Evolutionary conservation across 2,797 vertebrate species (phyloP).

Genomic region (Takifugu rubripes): DNA sequence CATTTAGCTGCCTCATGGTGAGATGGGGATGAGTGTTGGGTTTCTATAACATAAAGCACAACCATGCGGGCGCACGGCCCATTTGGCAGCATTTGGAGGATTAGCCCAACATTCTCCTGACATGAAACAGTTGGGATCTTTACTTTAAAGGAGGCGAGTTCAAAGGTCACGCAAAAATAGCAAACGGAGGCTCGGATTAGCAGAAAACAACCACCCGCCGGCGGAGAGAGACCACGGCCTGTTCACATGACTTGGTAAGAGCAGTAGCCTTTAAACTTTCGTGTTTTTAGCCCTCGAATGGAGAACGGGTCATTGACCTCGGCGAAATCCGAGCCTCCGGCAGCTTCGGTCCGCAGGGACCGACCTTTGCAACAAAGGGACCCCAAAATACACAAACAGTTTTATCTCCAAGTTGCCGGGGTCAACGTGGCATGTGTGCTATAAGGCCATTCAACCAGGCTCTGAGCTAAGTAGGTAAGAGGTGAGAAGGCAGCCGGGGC

Average conservation of each 20-base stretch:
- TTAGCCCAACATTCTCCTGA: too few relatives aligned
- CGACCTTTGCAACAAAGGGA: too few relatives aligned
- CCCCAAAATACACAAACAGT: neutral
- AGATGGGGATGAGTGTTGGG: neutral
- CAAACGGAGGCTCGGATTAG: constrained; percentile 26
- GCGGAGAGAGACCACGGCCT: neutral
- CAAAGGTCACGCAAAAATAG: constrained; percentile 19
- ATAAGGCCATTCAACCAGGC: constrained; percentile 23
- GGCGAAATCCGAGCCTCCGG: neutral
- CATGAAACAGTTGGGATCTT: neutral
- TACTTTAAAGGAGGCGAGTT: neutral
- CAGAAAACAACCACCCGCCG: neutral
- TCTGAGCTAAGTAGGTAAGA: constrained; percentile 46
- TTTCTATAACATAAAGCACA: constrained; percentile 4
- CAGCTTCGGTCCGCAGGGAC: too few relatives aligned
- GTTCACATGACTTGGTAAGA: constrained; percentile 23
- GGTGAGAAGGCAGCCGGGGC: constrained; percentile 40
- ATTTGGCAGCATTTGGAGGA: too few relatives aligned
- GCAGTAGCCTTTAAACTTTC: neutral
- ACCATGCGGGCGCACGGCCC: too few relatives aligned
- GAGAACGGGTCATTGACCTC: neutral
- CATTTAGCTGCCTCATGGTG: constrained; percentile 2
- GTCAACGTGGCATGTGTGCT: neutral
- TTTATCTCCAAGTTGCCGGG: neutral
- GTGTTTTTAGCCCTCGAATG: neutral